Percentiles rank a stretch among this genome's conserved stretches.
Evolutionary conservation across 2,888 invertebrate genomes (phyloP).

Genomic region (Acrobasis consociella): DNA sequence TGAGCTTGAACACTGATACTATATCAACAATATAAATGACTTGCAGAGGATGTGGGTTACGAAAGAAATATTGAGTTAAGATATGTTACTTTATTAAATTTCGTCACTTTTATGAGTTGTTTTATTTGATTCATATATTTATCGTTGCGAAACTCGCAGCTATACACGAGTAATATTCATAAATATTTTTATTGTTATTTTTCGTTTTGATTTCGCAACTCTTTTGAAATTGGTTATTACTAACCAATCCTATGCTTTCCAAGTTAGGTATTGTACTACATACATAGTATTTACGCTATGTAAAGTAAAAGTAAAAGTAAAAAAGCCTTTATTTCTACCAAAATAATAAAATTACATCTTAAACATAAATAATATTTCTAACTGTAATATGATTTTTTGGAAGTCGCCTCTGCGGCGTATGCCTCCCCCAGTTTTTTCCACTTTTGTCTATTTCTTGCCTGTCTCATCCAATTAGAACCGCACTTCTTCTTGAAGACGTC

Average conservation of each 20-base stretch:
- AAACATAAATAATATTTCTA: no score
- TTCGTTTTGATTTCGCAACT: background rate
- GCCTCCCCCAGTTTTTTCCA: no score
- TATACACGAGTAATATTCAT: conserved; percentile 29
- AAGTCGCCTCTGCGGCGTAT: no score
- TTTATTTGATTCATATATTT: conserved; percentile 27
- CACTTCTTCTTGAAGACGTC: no score
- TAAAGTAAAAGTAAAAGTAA: no score
- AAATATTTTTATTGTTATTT: background rate
- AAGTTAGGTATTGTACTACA: background rate
- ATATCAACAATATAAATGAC: conserved; percentile 33
- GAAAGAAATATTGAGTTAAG: conserved; percentile 2
- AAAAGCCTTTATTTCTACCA: no score
- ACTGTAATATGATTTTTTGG: no score
- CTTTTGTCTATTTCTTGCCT: no score
- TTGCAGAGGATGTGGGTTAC: conserved; percentile 24
- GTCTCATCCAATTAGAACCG: no score
- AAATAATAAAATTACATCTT: no score
- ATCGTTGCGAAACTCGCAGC: conserved; percentile 30
- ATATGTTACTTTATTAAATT: conserved; percentile 31
- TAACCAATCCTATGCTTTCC: background rate
- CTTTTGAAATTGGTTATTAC: background rate
- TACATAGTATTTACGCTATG: background rate
- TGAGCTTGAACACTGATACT: conserved; percentile 20
- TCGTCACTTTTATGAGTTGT: conserved; percentile 26